phyloP scores from a whole-genome alignment of 2,888 invertebrate genomes.

The Xylota sylvarum region DNA sequence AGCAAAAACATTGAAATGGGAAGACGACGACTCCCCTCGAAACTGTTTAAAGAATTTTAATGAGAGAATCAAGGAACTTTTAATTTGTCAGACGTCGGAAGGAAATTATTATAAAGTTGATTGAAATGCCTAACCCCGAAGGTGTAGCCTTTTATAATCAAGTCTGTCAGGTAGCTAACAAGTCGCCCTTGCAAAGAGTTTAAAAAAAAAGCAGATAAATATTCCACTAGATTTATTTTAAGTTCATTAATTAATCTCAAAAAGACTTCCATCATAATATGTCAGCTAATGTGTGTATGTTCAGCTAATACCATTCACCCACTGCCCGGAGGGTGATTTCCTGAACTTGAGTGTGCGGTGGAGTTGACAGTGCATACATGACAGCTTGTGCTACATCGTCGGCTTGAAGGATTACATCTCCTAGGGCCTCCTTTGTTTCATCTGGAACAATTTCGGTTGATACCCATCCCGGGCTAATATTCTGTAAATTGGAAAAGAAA shows the following conservation, averaged over 20 bases:
- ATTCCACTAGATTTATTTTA: not conserved
- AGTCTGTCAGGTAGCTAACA: not conserved
- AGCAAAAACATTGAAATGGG: not conserved
- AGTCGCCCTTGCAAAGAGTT: no score
- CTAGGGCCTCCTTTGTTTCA: slow-evolving; percentile 78
- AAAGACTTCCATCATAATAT: not conserved
- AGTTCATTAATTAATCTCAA: slow-evolving; percentile 22
- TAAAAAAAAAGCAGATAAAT: no score
- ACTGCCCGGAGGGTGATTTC: slow-evolving; percentile 54
- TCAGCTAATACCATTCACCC: slow-evolving; percentile 51
- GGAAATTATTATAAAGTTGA: not conserved
- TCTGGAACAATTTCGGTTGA: slow-evolving; percentile 47
- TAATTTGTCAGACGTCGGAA: not conserved
- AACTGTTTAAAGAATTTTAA: slow-evolving; percentile 22
- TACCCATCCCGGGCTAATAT: slow-evolving; percentile 55
- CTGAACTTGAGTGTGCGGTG: slow-evolving; percentile 78
- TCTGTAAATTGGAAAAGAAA: slow-evolving; percentile 30
- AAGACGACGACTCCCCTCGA: no score
- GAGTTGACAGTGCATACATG: slow-evolving; percentile 86
- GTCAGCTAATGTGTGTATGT: not conserved
- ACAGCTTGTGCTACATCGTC: slow-evolving; percentile 87
- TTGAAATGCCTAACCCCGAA: not conserved
- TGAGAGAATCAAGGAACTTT: not conserved
- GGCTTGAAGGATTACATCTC: slow-evolving; percentile 82
- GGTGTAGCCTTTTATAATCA: not conserved